A percentile compares a stretch with the other conserved stretches of the same genome.
These are phyloP conservation scores for Parotia lawesii DNA, from an alignment of 2,113 vertebrate genomes.

Conservation along the genomic window DNA sequence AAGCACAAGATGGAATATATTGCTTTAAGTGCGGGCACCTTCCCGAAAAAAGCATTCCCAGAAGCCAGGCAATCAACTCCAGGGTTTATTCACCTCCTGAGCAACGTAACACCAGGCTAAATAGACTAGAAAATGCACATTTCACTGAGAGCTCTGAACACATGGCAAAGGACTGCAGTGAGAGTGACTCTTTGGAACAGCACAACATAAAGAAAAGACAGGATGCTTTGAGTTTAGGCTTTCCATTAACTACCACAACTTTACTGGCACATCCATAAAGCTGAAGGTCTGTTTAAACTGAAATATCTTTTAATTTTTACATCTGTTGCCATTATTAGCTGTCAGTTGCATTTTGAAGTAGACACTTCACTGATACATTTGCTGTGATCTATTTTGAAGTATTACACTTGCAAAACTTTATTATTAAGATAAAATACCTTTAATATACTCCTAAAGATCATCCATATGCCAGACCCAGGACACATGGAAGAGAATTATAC, in stretches of 20 bases:
- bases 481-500: neutral
- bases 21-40: neutral
- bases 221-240: neutral
- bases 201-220: neutral
- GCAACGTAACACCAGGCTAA: neutral
- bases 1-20: neutral
- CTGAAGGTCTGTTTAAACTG: neutral
- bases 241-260: neutral
- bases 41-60: neutral
- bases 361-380: neutral
- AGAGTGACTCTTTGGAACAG: neutral
- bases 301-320: neutral
- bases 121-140: neutral
- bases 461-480: neutral
- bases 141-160: neutral
- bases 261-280: neutral
- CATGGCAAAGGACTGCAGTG: neutral
- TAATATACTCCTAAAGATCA: neutral
- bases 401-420: neutral
- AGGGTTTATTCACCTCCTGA: neutral
- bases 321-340: neutral
- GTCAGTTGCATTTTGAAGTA: neutral
- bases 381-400: neutral
- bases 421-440: neutral
- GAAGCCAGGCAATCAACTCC: neutral